Conservation (phyloP, 1,140 invertebrate species). For the Branchinecta lynchi region DNA sequence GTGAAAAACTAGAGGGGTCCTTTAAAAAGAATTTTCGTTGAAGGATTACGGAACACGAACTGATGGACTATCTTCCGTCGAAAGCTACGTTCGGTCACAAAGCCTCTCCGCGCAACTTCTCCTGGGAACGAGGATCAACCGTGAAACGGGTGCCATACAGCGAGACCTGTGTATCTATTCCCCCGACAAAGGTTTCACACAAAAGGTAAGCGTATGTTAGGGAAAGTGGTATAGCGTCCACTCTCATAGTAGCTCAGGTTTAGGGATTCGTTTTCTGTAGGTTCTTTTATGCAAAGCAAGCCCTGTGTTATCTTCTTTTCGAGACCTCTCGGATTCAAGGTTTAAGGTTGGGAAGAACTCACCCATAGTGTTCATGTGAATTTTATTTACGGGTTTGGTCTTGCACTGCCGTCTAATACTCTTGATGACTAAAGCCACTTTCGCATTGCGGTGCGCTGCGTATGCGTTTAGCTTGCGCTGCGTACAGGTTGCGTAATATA, state of each 20-base stretch:
- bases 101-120: not conserved
- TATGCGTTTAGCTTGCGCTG: too few species aligned
- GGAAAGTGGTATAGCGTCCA: not conserved
- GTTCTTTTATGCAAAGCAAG: too few species aligned
- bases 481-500: too few species aligned
- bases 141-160: not conserved
- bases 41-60: not conserved
- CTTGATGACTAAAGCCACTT: too few species aligned
- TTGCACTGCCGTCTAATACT: too few species aligned
- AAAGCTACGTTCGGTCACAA: not conserved
- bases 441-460: too few species aligned
- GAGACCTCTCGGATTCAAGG: too few species aligned
- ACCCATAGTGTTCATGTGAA: too few species aligned
- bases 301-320: too few species aligned
- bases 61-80: not conserved
- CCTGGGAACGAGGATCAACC: not conserved
- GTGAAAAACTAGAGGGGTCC: not conserved
- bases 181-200: not conserved
- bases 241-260: not conserved
- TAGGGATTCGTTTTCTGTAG: too few species aligned
- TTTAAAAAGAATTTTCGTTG: not conserved
- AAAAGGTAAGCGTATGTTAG: slow-evolving; percentile 13
- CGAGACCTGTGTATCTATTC: slow-evolving; percentile 15
- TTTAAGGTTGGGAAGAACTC: too few species aligned
- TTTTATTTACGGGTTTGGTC: too few species aligned